phyloP scores from a whole-genome alignment of 2,888 invertebrate genomes.

The Drosophila koepferae region DNA sequence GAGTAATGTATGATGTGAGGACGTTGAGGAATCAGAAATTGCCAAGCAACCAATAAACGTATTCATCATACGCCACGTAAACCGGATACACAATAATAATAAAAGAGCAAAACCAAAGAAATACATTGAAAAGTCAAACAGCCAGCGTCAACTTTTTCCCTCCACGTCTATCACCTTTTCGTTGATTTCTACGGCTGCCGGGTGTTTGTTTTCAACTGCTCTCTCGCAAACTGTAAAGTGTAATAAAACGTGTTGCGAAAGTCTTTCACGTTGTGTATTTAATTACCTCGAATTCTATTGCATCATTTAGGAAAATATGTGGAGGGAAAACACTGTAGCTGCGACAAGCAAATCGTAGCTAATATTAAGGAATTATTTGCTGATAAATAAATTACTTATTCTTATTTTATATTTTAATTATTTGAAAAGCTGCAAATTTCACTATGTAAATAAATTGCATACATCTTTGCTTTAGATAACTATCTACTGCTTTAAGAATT shows the following conservation, averaged over 20 bases:
- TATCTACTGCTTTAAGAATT: not conserved
- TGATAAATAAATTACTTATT: not conserved
- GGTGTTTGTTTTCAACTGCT: conserved; percentile 41
- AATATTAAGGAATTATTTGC: not conserved
- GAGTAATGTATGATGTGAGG: not conserved
- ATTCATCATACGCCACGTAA: conserved; percentile 65
- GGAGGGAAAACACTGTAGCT: not conserved
- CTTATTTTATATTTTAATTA: too few relatives aligned
- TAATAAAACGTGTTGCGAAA: conserved; percentile 62
- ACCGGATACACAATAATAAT: conserved; percentile 66
- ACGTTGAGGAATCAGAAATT: conserved; percentile 10
- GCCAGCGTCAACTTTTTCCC: conserved; percentile 17
- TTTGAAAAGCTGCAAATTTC: too few relatives aligned
- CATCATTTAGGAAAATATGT: not conserved
- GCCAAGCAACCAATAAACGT: conserved; percentile 58
- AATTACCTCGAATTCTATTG: conserved; percentile 42
- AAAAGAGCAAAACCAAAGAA: conserved; percentile 23
- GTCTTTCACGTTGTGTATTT: conserved; percentile 37
- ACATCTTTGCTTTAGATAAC: not conserved
- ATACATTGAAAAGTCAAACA: conserved; percentile 58
- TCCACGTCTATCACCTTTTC: not conserved
- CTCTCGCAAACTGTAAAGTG: conserved; percentile 47
- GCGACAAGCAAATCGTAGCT: not conserved
- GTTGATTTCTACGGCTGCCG: conserved; percentile 4
- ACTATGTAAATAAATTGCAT: too few relatives aligned